Percentiles rank a stretch among this genome's conserved stretches.
phyloP scores from a whole-genome alignment of 2,888 invertebrate genomes.

The Orchestes rusci region DNA sequence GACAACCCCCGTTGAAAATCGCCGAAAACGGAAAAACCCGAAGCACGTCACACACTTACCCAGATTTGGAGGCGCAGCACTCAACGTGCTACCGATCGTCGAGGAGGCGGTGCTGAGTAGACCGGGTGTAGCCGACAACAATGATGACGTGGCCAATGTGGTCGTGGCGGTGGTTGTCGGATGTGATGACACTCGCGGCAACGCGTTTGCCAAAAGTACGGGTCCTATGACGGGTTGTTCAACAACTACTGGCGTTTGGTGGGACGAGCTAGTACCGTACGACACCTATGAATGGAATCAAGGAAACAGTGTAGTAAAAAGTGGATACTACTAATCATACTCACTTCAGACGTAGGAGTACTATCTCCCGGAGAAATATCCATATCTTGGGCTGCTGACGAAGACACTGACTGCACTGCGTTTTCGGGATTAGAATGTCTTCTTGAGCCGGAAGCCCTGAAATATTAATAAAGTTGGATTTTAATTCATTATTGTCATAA shows the following conservation, averaged over 20 bases:
- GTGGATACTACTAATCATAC: too few species aligned
- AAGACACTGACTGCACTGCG: conserved; percentile 26
- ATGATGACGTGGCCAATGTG: conserved; percentile 12
- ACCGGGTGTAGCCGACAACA: conserved; percentile 1
- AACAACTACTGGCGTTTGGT: conserved; percentile 43
- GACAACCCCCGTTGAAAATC: too few species aligned
- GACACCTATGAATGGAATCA: conserved; percentile 54
- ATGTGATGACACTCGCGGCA: conserved; percentile 57
- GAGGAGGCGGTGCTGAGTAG: conserved; percentile 5
- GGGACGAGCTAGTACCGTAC: conserved; percentile 47
- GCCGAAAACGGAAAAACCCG: too few species aligned
- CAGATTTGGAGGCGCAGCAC: too few species aligned
- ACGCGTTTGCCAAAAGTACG: conserved; percentile 58
- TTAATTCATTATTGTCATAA: too few species aligned
- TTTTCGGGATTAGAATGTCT: conserved; percentile 33
- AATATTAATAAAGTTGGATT: neutral
- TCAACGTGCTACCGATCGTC: conserved; percentile 1
- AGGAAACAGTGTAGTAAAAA: too few species aligned
- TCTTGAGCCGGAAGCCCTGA: conserved; percentile 31
- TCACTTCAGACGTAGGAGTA: conserved; percentile 75
- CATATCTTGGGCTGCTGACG: conserved; percentile 64
- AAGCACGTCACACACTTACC: too few species aligned
- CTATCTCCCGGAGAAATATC: conserved; percentile 89
- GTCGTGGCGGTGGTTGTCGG: conserved; percentile 45
- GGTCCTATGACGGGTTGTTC: conserved; percentile 46